phyloP scores from a whole-genome alignment of 2,888 invertebrate genomes.

The Cordylochernes scorpioides region DNA sequence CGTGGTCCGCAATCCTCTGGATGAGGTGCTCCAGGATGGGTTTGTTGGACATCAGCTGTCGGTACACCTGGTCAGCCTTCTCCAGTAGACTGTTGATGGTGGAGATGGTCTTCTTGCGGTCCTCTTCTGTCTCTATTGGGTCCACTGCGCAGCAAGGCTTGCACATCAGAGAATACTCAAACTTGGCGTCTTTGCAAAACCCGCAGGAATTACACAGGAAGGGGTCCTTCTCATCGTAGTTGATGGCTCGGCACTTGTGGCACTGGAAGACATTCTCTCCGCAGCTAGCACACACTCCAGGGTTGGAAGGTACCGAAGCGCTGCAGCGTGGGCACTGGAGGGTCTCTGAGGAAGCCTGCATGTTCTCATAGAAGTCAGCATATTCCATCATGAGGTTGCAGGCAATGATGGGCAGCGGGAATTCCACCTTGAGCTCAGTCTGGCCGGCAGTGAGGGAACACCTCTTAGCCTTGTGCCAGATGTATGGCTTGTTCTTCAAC shows the following conservation, averaged over 20 bases:
- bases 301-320: slow-evolving; percentile 83
- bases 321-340: slow-evolving; percentile 85
- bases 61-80: slow-evolving; percentile 77
- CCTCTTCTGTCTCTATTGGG: slow-evolving; percentile 86
- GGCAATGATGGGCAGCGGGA: slow-evolving; percentile 82
- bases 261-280: slow-evolving; percentile 98
- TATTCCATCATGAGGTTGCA: slow-evolving; percentile 97
- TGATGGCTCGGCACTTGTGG: slow-evolving; percentile 92
- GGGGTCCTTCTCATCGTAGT: slow-evolving; percentile 95
- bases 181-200: slow-evolving; percentile 96
- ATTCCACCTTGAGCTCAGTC: slow-evolving; percentile 85
- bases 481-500: slow-evolving; percentile 73
- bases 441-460: slow-evolving; percentile 68
- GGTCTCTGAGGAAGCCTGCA: slow-evolving; percentile 72
- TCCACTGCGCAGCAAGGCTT: slow-evolving; percentile 86
- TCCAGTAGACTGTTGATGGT: slow-evolving; percentile 69
- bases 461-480: slow-evolving; percentile 92
- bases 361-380: slow-evolving; percentile 86
- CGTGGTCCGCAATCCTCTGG: slow-evolving; percentile 62
- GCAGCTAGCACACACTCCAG: slow-evolving; percentile 85
- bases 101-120: slow-evolving; percentile 73
- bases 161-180: slow-evolving; percentile 74
- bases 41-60: slow-evolving; percentile 63
- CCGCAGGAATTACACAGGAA: slow-evolving; percentile 96
- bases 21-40: slow-evolving; percentile 58